These are phyloP conservation scores for Rhombomys opimus DNA, from an alignment of 2,113 vertebrate genomes.

Conservation along the genomic window DNA sequence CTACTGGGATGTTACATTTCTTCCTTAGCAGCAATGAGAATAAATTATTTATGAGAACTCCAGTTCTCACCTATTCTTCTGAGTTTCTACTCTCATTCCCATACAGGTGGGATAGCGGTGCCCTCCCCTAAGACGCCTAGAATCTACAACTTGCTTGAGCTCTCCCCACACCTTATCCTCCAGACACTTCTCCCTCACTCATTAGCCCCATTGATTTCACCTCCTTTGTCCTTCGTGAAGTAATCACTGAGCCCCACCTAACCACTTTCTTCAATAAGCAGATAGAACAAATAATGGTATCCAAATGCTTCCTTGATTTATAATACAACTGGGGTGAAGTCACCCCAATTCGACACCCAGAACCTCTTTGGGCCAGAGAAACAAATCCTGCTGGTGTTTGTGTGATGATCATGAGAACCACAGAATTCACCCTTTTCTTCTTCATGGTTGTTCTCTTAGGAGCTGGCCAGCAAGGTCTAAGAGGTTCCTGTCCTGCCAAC, in stretches of 20 bases:
- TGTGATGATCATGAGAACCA: neutral
- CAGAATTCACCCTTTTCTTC: neutral
- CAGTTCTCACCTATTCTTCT: neutral
- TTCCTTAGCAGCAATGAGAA: conserved; percentile 65
- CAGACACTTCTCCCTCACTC: neutral
- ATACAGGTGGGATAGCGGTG: neutral
- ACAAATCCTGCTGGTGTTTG: neutral
- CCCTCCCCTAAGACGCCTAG: neutral
- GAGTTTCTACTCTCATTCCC: neutral
- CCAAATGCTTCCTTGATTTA: neutral
- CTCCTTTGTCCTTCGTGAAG: neutral
- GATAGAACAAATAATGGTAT: neutral
- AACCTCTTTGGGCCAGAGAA: neutral
- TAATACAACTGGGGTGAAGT: neutral
- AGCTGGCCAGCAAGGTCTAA: neutral
- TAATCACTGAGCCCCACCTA: neutral
- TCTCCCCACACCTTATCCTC: neutral
- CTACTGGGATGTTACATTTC: conserved; percentile 56
- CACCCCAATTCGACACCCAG: neutral
- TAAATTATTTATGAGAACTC: conserved; percentile 66
- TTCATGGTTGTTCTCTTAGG: neutral
- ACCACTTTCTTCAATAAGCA: conserved; percentile 1
- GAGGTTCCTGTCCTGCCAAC: neutral
- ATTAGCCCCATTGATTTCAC: rapidly evolving
- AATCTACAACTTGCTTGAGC: neutral